A percentile compares a stretch with the other conserved stretches of the same genome.
Conservation (phyloP, 2,888 invertebrate species). For the Noctua comes region DNA sequence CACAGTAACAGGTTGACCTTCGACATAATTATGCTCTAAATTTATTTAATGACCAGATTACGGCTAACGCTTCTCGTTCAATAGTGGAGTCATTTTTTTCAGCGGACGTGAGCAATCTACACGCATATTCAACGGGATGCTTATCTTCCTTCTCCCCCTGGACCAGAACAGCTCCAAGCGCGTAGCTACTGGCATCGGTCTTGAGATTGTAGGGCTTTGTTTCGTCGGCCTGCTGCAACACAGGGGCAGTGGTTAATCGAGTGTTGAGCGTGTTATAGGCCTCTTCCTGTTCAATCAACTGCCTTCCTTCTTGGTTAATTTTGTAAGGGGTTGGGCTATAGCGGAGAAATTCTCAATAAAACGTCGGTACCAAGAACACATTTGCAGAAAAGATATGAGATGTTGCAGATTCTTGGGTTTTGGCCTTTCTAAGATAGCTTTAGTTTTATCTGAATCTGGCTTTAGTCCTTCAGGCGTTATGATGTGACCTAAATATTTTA, state of each 20-base stretch:
- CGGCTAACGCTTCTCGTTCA: conserved; percentile 34
- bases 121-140: neutral
- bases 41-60: conserved; percentile 29
- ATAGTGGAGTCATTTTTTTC: conserved; percentile 28
- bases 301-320: conserved; percentile 47
- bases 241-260: conserved; percentile 26
- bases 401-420: conserved; percentile 40
- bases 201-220: too few relatives aligned
- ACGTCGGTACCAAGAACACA: conserved; percentile 63
- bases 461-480: conserved; percentile 46
- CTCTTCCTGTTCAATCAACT: conserved; percentile 32
- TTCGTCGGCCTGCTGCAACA: conserved; percentile 12
- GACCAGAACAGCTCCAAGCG: too few relatives aligned
- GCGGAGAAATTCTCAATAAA: conserved; percentile 60
- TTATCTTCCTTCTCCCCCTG: too few relatives aligned
- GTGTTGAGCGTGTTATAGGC: conserved; percentile 42
- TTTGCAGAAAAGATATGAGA: conserved; percentile 34
- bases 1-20: conserved; percentile 4
- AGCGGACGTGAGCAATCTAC: conserved; percentile 20
- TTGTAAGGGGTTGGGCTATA: conserved; percentile 51
- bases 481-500: conserved; percentile 59
- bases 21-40: conserved; percentile 32
- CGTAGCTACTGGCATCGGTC: too few relatives aligned
- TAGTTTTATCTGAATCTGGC: conserved; percentile 53
- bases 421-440: conserved; percentile 46